Evolutionary conservation across 2,113 vertebrate species (phyloP), one percentile per base, ranked within the genome.

Genomic region (Athene cunicularia): DNA sequence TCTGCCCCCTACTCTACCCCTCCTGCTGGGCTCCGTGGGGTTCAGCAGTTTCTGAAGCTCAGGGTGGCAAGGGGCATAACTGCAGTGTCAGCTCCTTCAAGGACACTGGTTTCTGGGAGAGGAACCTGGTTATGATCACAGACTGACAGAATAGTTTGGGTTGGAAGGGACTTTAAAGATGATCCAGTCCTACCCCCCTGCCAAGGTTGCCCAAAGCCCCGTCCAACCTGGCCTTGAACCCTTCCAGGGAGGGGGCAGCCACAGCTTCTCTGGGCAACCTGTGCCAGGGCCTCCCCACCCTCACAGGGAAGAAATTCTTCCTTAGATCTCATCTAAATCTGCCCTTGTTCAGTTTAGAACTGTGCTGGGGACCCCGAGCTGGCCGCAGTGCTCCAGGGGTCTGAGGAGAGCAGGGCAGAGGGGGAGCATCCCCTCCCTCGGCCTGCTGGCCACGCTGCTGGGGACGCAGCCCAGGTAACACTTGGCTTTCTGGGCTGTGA

Each of bases 61-160:
- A 39, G 27, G 2, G 5, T 73, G 55, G 14, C 1, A 6, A 81
- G 58, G 27, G n/a, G 5, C 56, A 62, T 0, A 0, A 9, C 18
- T 52, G 73, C 49, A 30, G 3, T 32, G 74, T 33, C 12, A 3
- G 28, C 8, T 85, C 6, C 50, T 39, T 32, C 0, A 2, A 56
- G 53, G 45, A 21, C 32, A 1, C 35, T 87, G 77, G 6, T 55
- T 76, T 76, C 32, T 87, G 64, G 19, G 53, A 50, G 26, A 70
- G 63, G 63, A 88, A 11, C 52, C 32, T 60, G 18, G 9, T 2
- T 85, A 55, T 63, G 35, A 37, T 56, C 83, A 49, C 26, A 20
- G 30, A 6, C 19, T 49, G 24, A 41, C 11, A 41, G 45, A 47
- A 9, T 47, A 19, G 45, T 56, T n/a, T 62, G 66, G 9, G 12